A percentile compares a stretch with the other conserved stretches of the same genome.
Evolutionary conservation across 2,888 invertebrate genomes (phyloP).

Genomic region (Macaria liturata): DNA sequence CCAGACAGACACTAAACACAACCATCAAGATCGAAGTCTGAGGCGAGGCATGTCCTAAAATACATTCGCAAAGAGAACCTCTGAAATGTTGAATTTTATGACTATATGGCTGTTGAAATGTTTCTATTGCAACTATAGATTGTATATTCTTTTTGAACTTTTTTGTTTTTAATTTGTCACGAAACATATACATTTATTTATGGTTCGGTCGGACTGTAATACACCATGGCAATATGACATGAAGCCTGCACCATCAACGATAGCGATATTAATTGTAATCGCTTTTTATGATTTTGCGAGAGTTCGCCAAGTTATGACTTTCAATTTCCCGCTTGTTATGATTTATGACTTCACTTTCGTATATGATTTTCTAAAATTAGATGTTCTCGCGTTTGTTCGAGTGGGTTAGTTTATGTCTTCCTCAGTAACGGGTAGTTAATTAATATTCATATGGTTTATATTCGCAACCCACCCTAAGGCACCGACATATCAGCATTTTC

Average conservation of each 20-base stretch:
- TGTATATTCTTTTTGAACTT: too few relatives aligned
- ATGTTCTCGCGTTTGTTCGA: conserved; percentile 39
- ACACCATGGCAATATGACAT: too few relatives aligned
- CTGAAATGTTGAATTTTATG: too few relatives aligned
- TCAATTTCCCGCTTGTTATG: conserved; percentile 22
- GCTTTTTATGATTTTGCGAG: conserved; percentile 17
- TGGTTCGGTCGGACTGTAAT: too few relatives aligned
- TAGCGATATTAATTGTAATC: conserved; percentile 13
- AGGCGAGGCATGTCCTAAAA: too few relatives aligned
- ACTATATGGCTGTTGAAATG: too few relatives aligned
- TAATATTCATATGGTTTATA: conserved; percentile 40
- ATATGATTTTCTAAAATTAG: conserved; percentile 49
- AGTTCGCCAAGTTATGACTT: conserved; percentile 18
- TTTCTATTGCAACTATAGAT: too few relatives aligned
- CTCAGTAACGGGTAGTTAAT: conserved; percentile 44
- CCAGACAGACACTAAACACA: conserved; percentile 3
- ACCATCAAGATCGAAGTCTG: background rate
- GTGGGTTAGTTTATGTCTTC: conserved; percentile 50
- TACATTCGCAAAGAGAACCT: too few relatives aligned
- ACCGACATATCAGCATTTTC: conserved; percentile 1
- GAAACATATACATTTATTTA: too few relatives aligned
- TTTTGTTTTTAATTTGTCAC: too few relatives aligned
- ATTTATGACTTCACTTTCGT: conserved; percentile 30
- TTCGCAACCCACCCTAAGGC: conserved; percentile 6
- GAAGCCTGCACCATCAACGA: too few relatives aligned